Percentiles rank a stretch among this genome's conserved stretches.
Evolutionary conservation across 2,113 vertebrate species (phyloP).

Genomic region (Tragulus kanchil): DNA sequence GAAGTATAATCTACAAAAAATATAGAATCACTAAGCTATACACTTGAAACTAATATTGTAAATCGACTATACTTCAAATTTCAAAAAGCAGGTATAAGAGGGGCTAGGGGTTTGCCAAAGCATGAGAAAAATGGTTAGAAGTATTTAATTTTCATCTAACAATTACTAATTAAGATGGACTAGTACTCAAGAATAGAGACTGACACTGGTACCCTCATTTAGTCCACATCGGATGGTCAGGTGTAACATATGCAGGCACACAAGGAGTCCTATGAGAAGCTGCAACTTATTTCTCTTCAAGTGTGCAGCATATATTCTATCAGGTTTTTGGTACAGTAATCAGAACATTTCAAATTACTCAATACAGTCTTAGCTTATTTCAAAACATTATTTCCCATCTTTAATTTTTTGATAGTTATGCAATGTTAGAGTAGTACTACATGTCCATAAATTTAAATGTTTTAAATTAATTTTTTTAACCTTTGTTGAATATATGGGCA

Average conservation of each 20-base stretch:
- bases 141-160: conserved; percentile 41
- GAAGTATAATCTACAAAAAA: neutral
- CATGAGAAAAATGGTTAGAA: neutral
- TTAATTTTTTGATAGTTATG: conserved; percentile 17
- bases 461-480: neutral
- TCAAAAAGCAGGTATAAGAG: neutral
- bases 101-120: neutral
- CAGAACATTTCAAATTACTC: conserved; percentile 48
- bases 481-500: neutral
- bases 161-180: conserved; percentile 42
- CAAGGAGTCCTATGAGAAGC: neutral
- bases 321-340: conserved; percentile 23
- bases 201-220: neutral
- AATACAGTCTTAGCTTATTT: conserved; percentile 37
- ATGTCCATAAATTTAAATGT: neutral
- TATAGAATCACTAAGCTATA: neutral
- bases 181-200: neutral
- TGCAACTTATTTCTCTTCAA: conserved; percentile 30
- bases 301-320: neutral
- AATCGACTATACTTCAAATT: neutral
- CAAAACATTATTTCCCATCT: conserved; percentile 12
- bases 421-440: neutral
- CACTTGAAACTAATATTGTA: neutral
- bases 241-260: neutral
- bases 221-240: neutral